These are phyloP conservation scores for Tyrophagus putrescentiae DNA, from an alignment of 1,140 invertebrate species.

Conservation along the genomic window DNA sequence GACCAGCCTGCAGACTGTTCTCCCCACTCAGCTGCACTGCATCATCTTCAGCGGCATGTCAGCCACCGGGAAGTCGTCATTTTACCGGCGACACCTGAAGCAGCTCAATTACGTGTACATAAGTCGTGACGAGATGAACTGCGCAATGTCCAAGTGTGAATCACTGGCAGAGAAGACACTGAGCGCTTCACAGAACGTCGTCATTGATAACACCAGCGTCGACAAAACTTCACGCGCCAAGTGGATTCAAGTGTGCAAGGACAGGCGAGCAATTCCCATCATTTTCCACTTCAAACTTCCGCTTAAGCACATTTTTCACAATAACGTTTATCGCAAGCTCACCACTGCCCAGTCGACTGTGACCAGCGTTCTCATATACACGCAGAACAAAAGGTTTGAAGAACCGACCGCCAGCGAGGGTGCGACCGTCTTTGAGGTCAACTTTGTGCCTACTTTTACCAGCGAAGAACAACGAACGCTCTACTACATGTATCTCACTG, in stretches of 20 bases:
- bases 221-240: neutral
- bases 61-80: constrained; percentile 21
- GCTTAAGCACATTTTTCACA: neutral
- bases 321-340: neutral
- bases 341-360: neutral
- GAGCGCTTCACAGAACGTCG: neutral
- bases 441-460: constrained; percentile 4
- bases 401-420: neutral
- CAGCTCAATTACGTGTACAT: constrained; percentile 17
- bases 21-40: neutral
- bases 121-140: constrained; percentile 12
- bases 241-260: constrained; percentile 17
- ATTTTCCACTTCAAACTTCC: constrained; percentile 7
- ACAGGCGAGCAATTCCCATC: neutral
- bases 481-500: constrained; percentile 16
- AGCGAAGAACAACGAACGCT: neutral
- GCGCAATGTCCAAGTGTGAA: constrained; percentile 19
- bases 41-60: constrained; percentile 22
- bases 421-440: neutral
- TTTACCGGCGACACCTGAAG: constrained; percentile 8
- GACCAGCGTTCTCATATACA: neutral
- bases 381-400: constrained; percentile 13
- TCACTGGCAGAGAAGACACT: neutral
- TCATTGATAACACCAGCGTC: constrained; percentile 24
- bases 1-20: neutral